Evolutionary conservation across 2,797 vertebrate species (phyloP).

Genomic region (Enteromius viviparus): DNA sequence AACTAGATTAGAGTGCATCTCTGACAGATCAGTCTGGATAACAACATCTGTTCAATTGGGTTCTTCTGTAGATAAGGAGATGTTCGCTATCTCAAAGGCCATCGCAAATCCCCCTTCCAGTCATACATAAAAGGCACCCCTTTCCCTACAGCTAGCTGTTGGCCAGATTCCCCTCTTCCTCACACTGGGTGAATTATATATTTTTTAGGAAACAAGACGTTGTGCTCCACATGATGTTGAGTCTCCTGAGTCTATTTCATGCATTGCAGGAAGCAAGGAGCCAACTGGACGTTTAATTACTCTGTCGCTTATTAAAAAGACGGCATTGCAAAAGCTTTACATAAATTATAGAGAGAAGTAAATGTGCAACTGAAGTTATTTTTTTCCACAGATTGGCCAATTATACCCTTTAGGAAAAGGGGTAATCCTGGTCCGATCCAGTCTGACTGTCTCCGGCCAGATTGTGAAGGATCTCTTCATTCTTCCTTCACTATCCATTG

Average conservation of each 20-base stretch:
- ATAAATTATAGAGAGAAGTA: conserved; percentile 74
- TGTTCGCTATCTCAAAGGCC: conserved; percentile 64
- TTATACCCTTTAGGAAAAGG: conserved; percentile 75
- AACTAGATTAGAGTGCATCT: conserved; percentile 73
- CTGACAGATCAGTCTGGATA: conserved; percentile 73
- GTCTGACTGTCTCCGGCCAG: conserved; percentile 58
- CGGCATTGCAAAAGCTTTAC: conserved; percentile 73
- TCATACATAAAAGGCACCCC: conserved; percentile 64
- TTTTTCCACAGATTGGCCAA: conserved; percentile 81
- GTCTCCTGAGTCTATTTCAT: conserved; percentile 59
- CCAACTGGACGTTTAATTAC: conserved; percentile 68
- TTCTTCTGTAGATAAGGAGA: conserved; percentile 62
- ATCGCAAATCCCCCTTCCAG: conserved; percentile 58
- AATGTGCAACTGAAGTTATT: conserved; percentile 71
- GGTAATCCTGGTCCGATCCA: conserved; percentile 76
- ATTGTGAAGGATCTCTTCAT: conserved; percentile 57
- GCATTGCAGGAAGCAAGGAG: conserved; percentile 67
- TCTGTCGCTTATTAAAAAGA: conserved; percentile 71
- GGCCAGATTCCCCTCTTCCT: conserved; percentile 28
- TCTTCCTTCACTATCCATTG: conserved; percentile 30
- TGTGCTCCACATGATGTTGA: not conserved
- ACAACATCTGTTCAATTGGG: conserved; percentile 73
- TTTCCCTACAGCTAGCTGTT: conserved; percentile 12
- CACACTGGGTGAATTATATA: not conserved
- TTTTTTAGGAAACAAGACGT: conserved; percentile 10